phyloP scores from a whole-genome alignment of 1,140 invertebrate species.

The Lepidurus packardi region DNA sequence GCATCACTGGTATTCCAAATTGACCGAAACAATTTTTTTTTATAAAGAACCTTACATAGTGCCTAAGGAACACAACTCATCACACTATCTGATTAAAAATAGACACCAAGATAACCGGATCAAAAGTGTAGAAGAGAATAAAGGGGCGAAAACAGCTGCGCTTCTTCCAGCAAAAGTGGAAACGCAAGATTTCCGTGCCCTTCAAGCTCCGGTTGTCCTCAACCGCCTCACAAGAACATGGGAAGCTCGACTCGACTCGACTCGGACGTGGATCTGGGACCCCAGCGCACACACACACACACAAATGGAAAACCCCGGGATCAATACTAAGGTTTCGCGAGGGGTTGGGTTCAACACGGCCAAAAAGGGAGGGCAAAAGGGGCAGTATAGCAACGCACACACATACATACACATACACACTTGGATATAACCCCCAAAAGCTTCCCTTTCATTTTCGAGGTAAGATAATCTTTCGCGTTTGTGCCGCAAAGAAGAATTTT shows the following conservation, averaged over 20 bases:
- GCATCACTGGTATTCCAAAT: too few relatives aligned
- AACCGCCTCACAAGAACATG: neutral
- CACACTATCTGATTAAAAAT: too few relatives aligned
- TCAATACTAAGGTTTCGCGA: constrained; percentile 1
- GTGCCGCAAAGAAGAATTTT: too few relatives aligned
- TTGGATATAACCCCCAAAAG: too few relatives aligned
- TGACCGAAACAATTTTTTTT: too few relatives aligned
- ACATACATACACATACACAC: too few relatives aligned
- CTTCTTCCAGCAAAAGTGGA: constrained; percentile 1
- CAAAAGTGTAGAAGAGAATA: neutral
- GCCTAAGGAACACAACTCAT: too few relatives aligned
- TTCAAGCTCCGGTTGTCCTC: constrained; percentile 17
- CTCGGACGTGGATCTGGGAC: constrained; percentile 7
- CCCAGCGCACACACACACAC: neutral
- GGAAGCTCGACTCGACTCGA: neutral
- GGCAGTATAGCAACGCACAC: neutral
- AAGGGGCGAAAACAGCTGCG: neutral
- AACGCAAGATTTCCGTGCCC: constrained; percentile 10
- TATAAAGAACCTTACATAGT: too few relatives aligned
- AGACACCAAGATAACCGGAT: neutral
- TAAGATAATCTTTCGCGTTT: too few relatives aligned
- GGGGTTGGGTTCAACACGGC: neutral
- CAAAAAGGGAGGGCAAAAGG: neutral
- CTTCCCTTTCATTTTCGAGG: too few relatives aligned
- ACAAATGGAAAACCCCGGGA: neutral